Base-by-base conservation (phyloP, 2,113 vertebrate genomes). In the Fukomys damarensis region DNA sequence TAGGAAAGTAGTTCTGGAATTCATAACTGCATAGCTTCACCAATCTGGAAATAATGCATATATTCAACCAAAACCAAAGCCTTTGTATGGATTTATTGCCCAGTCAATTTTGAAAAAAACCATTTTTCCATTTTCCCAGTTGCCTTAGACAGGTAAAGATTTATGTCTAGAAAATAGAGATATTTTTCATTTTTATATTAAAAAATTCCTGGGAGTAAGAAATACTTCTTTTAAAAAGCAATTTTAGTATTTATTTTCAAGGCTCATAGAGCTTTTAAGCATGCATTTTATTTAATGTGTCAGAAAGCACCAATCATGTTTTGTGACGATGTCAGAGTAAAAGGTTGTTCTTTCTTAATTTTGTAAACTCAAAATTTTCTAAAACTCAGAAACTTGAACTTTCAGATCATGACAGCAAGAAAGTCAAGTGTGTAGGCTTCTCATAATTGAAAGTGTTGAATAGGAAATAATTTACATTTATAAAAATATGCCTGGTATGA, bases 111-210 rank as follows among this genome's bases (percentile, higher is more conserved):
- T 94, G 93, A 83, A 96, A 95, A 90, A 70, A 91, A 30, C 43
- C 58, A 95, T 86, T 93, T 95, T 7, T 68, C 83, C 87, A 30
- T 77, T 77, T 77, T 49, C 74, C 74, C 41, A 92, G 56, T 87
- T 83, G 74, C 38, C 74, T 87, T 89, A 96, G 91, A 66, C 89
- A 95, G 41, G 72, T 94, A 89, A 97, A 54, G 74, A 93, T 96
- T 94, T 97, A 91, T 97, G 65, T 91, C 46, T 86, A 79, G 66
- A 86, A 97, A 97, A 86, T 26, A 84, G 46, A 30, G n/a, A 90
- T 68, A 65, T 74, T 94, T 97, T 98, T 97, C 91, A 86, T 91
- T 95, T 96, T 96, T 81, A 80, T 96, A 38, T 87, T 94, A 86
- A 82, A 65, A 86, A 94, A 96, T 88, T 93, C 70, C 59, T 30